A percentile compares a stretch with the other conserved stretches of the same genome.
phyloP scores from a whole-genome alignment of 1,140 invertebrate species.

The Myzus persicae region DNA sequence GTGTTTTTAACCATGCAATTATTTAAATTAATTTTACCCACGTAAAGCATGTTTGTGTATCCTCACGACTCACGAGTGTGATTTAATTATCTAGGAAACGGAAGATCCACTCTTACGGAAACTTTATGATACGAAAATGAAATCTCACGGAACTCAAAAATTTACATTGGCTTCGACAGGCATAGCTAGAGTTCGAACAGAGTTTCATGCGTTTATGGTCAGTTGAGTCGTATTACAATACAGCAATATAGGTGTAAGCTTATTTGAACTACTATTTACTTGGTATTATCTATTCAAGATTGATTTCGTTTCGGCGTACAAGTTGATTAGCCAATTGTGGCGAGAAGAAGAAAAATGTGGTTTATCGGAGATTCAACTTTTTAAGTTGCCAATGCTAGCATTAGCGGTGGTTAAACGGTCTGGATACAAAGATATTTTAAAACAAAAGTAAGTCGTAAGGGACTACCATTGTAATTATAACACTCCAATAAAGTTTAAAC shows the following conservation, averaged over 20 bases:
- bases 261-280: neutral
- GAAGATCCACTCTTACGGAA: neutral
- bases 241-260: neutral
- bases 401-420: neutral
- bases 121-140: neutral
- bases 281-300: neutral
- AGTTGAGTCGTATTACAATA: neutral
- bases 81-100: neutral
- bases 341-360: neutral
- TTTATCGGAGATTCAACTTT: neutral
- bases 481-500: neutral
- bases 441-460: constrained; percentile 2
- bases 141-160: neutral
- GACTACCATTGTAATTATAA: neutral
- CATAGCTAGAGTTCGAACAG: neutral
- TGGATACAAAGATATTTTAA: neutral
- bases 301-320: neutral
- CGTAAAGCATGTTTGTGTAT: neutral
- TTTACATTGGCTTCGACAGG: neutral
- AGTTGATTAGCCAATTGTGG: neutral
- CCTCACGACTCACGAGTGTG: neutral
- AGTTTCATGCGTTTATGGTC: neutral
- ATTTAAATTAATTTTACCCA: neutral
- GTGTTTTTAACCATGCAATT: neutral
- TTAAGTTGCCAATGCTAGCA: neutral